Conservation (phyloP, 2,888 invertebrate genomes). For the Orthosia incerta region DNA sequence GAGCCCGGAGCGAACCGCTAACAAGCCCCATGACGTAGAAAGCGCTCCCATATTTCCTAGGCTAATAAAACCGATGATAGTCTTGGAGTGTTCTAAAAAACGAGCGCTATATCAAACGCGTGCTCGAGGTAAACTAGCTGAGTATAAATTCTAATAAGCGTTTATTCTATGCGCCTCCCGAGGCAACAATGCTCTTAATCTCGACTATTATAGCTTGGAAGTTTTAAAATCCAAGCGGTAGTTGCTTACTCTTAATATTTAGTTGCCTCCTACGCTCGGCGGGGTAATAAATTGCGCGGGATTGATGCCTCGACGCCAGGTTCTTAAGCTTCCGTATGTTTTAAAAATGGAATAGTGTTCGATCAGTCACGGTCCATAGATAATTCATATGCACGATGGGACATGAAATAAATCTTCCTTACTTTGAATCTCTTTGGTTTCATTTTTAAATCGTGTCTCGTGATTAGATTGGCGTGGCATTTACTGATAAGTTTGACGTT, state of each 20-base stretch:
- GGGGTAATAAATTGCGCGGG: constrained; percentile 83
- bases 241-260: constrained; percentile 85
- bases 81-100: constrained; percentile 83
- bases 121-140: constrained; percentile 70
- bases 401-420: constrained; percentile 77
- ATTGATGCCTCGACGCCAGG: constrained; percentile 73
- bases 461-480: constrained; percentile 75
- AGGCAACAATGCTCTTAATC: constrained; percentile 88
- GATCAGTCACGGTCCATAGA: constrained; percentile 83
- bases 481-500: constrained; percentile 73
- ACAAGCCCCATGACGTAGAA: constrained; percentile 82
- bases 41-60: constrained; percentile 83
- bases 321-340: constrained; percentile 76
- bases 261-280: constrained; percentile 86
- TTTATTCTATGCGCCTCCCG: constrained; percentile 82
- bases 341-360: constrained; percentile 77
- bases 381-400: constrained; percentile 79
- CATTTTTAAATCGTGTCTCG: constrained; percentile 74
- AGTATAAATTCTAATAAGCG: constrained; percentile 89
- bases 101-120: constrained; percentile 80
- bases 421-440: constrained; percentile 66
- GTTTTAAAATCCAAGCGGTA: constrained; percentile 85
- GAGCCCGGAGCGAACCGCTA: constrained; percentile 79
- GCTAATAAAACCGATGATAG: constrained; percentile 86
- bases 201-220: constrained; percentile 86